Evolutionary conservation across 1,140 invertebrate genomes (phyloP).

Genomic region (Charaxes varanes): DNA sequence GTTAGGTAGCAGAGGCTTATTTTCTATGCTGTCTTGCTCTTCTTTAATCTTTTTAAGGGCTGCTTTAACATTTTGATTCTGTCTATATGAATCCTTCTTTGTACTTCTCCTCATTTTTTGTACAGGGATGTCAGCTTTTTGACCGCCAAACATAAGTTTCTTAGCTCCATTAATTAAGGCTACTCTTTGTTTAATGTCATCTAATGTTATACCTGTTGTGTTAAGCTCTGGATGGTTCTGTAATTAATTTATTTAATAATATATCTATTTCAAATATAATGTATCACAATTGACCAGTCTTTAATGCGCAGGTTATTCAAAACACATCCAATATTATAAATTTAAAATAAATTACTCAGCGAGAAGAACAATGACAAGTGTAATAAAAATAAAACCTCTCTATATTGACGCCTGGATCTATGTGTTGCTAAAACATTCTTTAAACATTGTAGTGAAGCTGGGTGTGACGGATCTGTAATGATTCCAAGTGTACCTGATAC

Average conservation of each 20-base stretch:
- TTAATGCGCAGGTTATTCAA: too few species aligned
- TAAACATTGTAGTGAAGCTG: conserved; percentile 50
- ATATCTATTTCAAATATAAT: conserved; percentile 7
- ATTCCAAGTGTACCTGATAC: conserved; percentile 56
- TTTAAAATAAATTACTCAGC: not conserved
- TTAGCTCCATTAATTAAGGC: conserved; percentile 58
- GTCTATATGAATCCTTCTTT: conserved; percentile 42
- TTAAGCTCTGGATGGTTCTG: conserved; percentile 67
- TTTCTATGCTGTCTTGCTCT: conserved; percentile 42
- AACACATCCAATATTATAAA: not conserved
- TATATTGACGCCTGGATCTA: conserved; percentile 48
- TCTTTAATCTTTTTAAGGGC: conserved; percentile 44
- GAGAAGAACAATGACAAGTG: not conserved
- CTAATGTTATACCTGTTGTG: conserved; percentile 59
- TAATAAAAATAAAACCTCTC: conserved; percentile 39
- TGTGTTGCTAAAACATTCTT: conserved; percentile 58
- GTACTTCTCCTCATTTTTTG: conserved; percentile 45
- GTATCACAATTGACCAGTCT: too few species aligned
- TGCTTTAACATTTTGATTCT: conserved; percentile 36
- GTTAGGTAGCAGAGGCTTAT: conserved; percentile 52
- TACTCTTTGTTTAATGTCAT: conserved; percentile 64
- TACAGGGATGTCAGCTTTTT: conserved; percentile 43
- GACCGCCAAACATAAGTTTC: conserved; percentile 63
- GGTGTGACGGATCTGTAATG: conserved; percentile 37
- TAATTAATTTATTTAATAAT: conserved; percentile 23